Evolutionary conservation across 2,888 invertebrate species (phyloP).

Genomic region (Entomobrya multifasciata): DNA sequence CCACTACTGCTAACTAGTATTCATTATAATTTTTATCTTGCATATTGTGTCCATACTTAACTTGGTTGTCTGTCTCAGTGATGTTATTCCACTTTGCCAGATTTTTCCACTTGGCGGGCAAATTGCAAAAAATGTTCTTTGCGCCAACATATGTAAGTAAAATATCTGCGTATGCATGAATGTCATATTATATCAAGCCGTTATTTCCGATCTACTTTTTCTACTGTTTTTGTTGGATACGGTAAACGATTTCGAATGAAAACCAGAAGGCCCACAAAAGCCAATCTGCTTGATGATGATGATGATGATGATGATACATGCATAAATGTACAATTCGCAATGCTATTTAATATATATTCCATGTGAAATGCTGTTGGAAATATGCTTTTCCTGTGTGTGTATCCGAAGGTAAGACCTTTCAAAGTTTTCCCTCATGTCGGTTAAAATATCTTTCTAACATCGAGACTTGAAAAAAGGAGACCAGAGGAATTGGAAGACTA

Average conservation of each 20-base stretch:
- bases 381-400: background rate
- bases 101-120: too few species aligned
- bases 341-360: background rate
- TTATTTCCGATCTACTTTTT: constrained; percentile 1
- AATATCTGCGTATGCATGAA: too few species aligned
- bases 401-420: constrained; percentile 1
- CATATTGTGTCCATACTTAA: too few species aligned
- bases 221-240: background rate
- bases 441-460: background rate
- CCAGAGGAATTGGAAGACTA: constrained; percentile 23
- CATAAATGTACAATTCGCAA: background rate
- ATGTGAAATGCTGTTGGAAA: too few species aligned
- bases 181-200: constrained; percentile 26
- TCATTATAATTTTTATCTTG: too few species aligned
- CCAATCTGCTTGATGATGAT: background rate
- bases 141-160: constrained; percentile 22
- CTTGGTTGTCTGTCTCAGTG: too few species aligned
- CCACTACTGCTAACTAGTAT: too few species aligned
- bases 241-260: constrained; percentile 28
- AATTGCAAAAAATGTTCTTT: background rate
- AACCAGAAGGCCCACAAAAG: constrained; percentile 34
- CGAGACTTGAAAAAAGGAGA: constrained; percentile 18
- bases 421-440: constrained; percentile 25
- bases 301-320: background rate
- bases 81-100: background rate